phyloP scores from a whole-genome alignment of 2,797 vertebrate genomes.

The Stomatorhinus walkeri region DNA sequence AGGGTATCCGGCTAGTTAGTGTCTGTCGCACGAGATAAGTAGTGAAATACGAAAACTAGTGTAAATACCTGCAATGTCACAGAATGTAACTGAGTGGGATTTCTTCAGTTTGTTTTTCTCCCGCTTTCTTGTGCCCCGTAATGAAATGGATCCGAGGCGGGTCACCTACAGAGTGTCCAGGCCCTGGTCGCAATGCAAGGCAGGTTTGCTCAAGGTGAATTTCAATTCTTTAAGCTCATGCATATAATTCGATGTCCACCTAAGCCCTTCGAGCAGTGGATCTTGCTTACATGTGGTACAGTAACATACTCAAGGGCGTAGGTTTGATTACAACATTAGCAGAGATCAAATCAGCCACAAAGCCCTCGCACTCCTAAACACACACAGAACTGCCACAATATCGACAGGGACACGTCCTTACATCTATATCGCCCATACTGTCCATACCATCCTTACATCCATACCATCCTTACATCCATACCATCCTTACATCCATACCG shows the following conservation, averaged over 20 bases:
- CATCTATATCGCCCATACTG: neutral
- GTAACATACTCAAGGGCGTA: neutral
- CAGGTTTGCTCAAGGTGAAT: neutral
- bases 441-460: neutral
- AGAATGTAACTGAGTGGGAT: neutral
- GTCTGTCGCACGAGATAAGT: neutral
- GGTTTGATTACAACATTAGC: neutral
- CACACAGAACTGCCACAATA: neutral
- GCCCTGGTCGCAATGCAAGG: neutral
- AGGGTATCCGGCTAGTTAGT: neutral
- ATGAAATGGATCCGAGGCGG: neutral
- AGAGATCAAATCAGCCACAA: neutral
- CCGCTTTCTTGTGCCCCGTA: neutral
- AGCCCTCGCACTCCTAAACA: neutral
- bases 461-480: too few species aligned
- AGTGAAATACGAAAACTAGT: neutral
- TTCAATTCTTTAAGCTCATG: neutral
- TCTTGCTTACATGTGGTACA: neutral
- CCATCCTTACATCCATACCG: too few species aligned
- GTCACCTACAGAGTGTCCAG: neutral
- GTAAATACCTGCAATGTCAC: neutral
- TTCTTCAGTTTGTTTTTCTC: neutral
- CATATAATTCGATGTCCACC: neutral
- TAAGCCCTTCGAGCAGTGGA: neutral
- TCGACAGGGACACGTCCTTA: neutral